phyloP scores from a whole-genome alignment of 2,113 vertebrate species.

The Fulmarus glacialis region DNA sequence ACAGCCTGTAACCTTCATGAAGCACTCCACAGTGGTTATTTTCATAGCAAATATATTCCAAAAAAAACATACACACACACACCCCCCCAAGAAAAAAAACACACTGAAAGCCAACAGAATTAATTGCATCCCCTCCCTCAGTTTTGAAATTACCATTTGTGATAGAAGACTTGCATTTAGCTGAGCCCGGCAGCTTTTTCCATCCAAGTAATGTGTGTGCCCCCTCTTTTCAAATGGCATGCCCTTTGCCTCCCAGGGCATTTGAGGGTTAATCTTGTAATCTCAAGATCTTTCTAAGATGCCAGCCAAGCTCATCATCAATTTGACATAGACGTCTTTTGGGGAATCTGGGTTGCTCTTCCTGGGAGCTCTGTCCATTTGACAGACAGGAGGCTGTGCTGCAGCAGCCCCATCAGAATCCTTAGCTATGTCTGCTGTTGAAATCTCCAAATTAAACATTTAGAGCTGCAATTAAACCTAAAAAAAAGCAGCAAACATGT shows the following conservation, averaged over 20 bases:
- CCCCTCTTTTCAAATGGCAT: slow-evolving; percentile 28
- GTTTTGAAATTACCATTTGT: not conserved
- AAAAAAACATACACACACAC: too few species aligned
- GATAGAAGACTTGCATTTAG: not conserved
- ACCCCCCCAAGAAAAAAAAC: fast-evolving
- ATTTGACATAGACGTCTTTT: slow-evolving; percentile 73
- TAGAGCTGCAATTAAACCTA: slow-evolving; percentile 71
- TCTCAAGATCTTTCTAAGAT: slow-evolving; percentile 61
- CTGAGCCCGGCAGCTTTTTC: not conserved
- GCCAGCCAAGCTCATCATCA: slow-evolving; percentile 77
- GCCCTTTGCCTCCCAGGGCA: slow-evolving; percentile 39
- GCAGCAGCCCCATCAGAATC: slow-evolving; percentile 10
- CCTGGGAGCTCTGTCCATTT: slow-evolving; percentile 66
- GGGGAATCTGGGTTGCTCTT: slow-evolving; percentile 74
- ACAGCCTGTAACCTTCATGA: not conserved
- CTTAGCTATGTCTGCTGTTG: not conserved
- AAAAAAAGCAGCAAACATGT: slow-evolving; percentile 51
- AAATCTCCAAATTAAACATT: slow-evolving; percentile 76
- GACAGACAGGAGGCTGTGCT: slow-evolving; percentile 48
- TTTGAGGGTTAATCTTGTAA: slow-evolving; percentile 71
- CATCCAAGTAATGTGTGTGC: not conserved
- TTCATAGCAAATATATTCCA: not conserved
- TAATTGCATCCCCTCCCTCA: not conserved
- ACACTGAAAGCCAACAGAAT: not conserved
- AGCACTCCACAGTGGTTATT: not conserved